Percentiles rank a stretch among this genome's conserved stretches.
Evolutionary conservation across 2,888 invertebrate genomes (phyloP).

Genomic region (Xestia rhomboidea): DNA sequence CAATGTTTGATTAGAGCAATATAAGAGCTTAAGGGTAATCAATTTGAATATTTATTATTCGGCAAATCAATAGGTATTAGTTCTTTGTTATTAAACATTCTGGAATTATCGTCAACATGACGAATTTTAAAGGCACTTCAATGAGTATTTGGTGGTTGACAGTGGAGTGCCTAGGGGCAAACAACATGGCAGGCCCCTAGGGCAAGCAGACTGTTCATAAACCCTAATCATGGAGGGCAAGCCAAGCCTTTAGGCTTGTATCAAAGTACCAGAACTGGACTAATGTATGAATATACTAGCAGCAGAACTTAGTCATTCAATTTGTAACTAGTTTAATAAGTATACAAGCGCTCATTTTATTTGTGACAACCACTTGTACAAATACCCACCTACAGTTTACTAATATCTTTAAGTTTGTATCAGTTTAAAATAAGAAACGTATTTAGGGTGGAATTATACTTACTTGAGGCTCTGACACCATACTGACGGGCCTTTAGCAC

Average conservation of each 20-base stretch:
- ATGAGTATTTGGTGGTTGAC: neutral
- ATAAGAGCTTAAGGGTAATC: constrained; percentile 2
- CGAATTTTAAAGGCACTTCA: neutral
- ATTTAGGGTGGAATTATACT: constrained; percentile 58
- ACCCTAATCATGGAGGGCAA: too few relatives aligned
- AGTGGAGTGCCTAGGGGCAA: too few relatives aligned
- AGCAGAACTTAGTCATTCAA: neutral
- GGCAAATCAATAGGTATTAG: neutral
- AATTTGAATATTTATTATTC: neutral
- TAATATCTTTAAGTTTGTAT: neutral
- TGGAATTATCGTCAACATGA: neutral
- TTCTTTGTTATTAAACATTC: neutral
- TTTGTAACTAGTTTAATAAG: neutral
- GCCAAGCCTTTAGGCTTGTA: too few relatives aligned
- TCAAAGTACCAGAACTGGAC: too few relatives aligned
- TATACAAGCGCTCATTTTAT: neutral
- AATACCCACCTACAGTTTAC: neutral
- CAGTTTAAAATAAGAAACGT: neutral
- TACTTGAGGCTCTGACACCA: constrained; percentile 87
- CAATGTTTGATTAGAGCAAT: constrained; percentile 1
- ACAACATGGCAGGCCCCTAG: too few relatives aligned
- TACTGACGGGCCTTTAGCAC: constrained; percentile 83
- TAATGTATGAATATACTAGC: neutral
- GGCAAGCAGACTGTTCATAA: too few relatives aligned
- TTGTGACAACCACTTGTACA: constrained; percentile 2